Base-by-base conservation (phyloP, 2,888 invertebrate genomes). In the Lutraria lutraria region DNA sequence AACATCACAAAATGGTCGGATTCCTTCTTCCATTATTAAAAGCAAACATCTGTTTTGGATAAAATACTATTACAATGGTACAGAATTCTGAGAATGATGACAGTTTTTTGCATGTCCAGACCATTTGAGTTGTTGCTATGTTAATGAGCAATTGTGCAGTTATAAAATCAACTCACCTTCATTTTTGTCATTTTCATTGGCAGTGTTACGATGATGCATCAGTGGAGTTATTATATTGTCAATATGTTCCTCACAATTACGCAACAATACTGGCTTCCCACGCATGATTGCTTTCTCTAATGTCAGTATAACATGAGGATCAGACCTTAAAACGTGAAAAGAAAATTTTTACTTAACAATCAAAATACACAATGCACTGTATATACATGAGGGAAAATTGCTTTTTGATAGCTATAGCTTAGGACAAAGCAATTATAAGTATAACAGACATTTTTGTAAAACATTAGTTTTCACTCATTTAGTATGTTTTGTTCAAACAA, bases 231-330 rank as follows among this genome's bases (percentile, higher is more conserved):
- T 94, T 86, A 96, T 93, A 87, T 94, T 95, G 92, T 96, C 96
- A 15, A 96, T 94, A 85, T 95, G 92, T 81, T 95, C 94, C 63
- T 93, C 94, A 89, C 96, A 96, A 93, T 96, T 96, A 83, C 93
- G 92, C 83, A 96, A 89, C 52, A 96, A 92, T n/a, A 96, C 94
- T 13, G 95, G 96, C 86, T 94, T 95, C 8, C 96, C 96, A 82
- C 95, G 91, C 89, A 95, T 95, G 81, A 96, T 96, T 52, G 95
- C 94, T 86, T 95, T 95, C 94, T 96, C 96, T 83, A 96, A 84
- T 0, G 95, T 93, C 86, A 95, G 87, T 25, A 96, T 94, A 43
- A 96, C 93, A 86, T 95, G 95, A 3, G 96, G 94, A 88, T 96
- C 96, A 53, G 95, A 93, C 95, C 96, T 96, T 90, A 16, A 80